These are phyloP conservation scores for Tupaia chinensis DNA, from an alignment of 2,113 vertebrate genomes.

Conservation along the genomic window DNA sequence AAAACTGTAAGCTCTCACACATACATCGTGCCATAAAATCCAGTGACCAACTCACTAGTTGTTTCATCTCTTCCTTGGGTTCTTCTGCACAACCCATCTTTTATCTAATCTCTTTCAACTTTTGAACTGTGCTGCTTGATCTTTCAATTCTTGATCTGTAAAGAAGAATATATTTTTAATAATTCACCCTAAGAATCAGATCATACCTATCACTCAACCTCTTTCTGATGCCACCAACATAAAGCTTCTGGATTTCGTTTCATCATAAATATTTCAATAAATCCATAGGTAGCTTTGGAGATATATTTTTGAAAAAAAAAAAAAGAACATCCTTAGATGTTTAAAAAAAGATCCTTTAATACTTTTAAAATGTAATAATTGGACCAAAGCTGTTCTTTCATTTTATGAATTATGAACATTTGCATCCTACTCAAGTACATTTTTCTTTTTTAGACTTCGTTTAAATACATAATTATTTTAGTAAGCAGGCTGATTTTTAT, in stretches of 20 bases:
- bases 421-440: not conserved
- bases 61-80: slow-evolving; percentile 77
- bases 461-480: slow-evolving; percentile 49
- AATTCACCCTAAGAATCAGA: slow-evolving; percentile 78
- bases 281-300: slow-evolving; percentile 75
- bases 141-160: slow-evolving; percentile 82
- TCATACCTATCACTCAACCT: slow-evolving; percentile 72
- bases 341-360: slow-evolving; percentile 52
- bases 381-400: slow-evolving; percentile 12
- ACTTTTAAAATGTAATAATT: slow-evolving; percentile 67
- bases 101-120: slow-evolving; percentile 82
- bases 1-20: not conserved
- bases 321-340: slow-evolving; percentile 69
- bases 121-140: slow-evolving; percentile 80
- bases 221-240: slow-evolving; percentile 80
- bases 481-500: not conserved
- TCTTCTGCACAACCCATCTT: slow-evolving; percentile 72
- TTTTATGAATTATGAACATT: slow-evolving; percentile 58
- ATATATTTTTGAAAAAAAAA: slow-evolving; percentile 59
- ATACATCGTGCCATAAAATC: slow-evolving; percentile 35
- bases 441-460: slow-evolving; percentile 40
- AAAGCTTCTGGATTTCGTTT: slow-evolving; percentile 78
- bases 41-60: slow-evolving; percentile 43
- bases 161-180: slow-evolving; percentile 83
- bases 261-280: slow-evolving; percentile 81